phyloP scores from a whole-genome alignment of 2,797 vertebrate genomes.

The Phataginus tetradactyla region DNA sequence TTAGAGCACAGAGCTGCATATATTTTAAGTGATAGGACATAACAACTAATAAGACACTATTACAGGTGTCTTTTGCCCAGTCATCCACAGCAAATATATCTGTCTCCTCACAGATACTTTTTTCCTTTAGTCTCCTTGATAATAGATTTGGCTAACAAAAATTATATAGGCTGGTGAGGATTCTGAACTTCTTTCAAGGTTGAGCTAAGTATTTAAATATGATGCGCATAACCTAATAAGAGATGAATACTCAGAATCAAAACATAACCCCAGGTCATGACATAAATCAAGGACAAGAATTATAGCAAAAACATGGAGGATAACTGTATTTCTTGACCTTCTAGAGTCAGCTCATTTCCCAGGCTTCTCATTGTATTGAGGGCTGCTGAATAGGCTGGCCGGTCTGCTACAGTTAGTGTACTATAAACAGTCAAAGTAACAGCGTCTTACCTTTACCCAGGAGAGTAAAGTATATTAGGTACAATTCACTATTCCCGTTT shows the following conservation, averaged over 20 bases:
- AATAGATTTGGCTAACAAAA: constrained; percentile 25
- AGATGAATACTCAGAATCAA: constrained; percentile 42
- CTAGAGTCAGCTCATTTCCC: not conserved
- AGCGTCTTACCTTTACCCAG: constrained; percentile 18
- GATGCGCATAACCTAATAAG: constrained; percentile 51
- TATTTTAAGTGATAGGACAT: not conserved
- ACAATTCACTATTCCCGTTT: not conserved
- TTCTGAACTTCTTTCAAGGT: constrained; percentile 42
- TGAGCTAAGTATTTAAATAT: constrained; percentile 55
- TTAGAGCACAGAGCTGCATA: not conserved
- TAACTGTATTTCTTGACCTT: constrained; percentile 21
- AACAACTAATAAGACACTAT: not conserved
- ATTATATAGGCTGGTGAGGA: not conserved
- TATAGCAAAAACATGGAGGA: not conserved
- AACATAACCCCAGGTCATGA: not conserved
- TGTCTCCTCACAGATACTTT: not conserved
- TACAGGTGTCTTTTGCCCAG: not conserved
- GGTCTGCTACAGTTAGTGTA: not conserved
- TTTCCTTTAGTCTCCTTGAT: not conserved
- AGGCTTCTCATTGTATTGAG: not conserved
- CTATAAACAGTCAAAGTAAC: not conserved
- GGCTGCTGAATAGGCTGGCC: not conserved
- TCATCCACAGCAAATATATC: not conserved
- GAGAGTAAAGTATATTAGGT: not conserved
- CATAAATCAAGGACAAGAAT: constrained; percentile 32